A percentile compares a stretch with the other conserved stretches of the same genome.
These are phyloP conservation scores for Drosophila algonquin DNA, from an alignment of 2,888 invertebrate genomes.

Conservation along the genomic window DNA sequence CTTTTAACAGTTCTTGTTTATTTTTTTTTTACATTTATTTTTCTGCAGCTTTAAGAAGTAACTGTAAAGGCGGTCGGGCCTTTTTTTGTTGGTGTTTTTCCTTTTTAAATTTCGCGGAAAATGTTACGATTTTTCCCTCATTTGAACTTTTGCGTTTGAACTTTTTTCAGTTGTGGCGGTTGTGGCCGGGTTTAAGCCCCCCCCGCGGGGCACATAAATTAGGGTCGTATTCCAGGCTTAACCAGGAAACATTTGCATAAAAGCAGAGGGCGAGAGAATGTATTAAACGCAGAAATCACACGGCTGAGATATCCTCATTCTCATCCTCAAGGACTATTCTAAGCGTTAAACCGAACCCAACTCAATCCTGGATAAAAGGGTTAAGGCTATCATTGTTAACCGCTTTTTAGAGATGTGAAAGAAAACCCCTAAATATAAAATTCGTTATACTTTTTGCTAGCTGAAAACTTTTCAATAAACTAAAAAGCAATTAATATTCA, in stretches of 20 bases:
- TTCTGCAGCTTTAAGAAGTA: slow-evolving; percentile 27
- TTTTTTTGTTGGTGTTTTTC: slow-evolving; percentile 12
- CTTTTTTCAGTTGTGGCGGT: not conserved
- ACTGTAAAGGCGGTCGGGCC: not conserved
- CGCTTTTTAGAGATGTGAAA: slow-evolving; percentile 3
- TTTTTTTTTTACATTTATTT: not conserved
- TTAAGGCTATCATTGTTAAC: slow-evolving; percentile 49
- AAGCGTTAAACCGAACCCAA: not conserved
- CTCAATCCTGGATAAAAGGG: slow-evolving; percentile 35
- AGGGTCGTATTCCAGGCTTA: slow-evolving; percentile 41
- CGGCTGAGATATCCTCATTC: slow-evolving; percentile 36
- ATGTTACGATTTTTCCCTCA: slow-evolving; percentile 19
- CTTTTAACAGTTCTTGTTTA: not conserved
- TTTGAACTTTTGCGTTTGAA: slow-evolving; percentile 29
- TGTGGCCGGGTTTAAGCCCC: not conserved
- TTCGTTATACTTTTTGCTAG: not conserved
- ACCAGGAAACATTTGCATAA: slow-evolving; percentile 35
- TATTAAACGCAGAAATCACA: slow-evolving; percentile 53
- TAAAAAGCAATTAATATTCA: slow-evolving; percentile 18
- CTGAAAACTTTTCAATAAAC: slow-evolving; percentile 18
- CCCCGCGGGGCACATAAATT: slow-evolving; percentile 32
- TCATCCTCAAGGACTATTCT: not conserved
- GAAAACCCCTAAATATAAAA: slow-evolving; percentile 11
- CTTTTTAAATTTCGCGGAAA: slow-evolving; percentile 37
- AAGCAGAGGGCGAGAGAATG: slow-evolving; percentile 23